Percentiles rank a stretch among this genome's conserved stretches.
Evolutionary conservation across 2,113 vertebrate species (phyloP).

Genomic region (Nannobrachium achirus): DNA sequence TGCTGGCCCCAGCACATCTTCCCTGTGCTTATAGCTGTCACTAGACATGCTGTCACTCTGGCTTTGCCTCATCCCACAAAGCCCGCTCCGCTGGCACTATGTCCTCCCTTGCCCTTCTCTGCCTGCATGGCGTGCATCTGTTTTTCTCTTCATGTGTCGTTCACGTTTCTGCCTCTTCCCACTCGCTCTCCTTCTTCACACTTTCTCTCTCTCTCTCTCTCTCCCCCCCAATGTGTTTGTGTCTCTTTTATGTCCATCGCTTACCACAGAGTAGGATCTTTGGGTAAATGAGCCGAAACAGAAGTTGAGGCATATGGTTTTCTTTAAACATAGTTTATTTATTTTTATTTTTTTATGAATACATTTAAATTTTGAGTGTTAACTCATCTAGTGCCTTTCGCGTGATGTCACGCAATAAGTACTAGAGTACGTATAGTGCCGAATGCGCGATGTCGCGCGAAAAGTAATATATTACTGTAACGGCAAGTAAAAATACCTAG

Average conservation of each 20-base stretch:
- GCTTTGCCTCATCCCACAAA: conserved; percentile 52
- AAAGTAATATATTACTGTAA: too few species aligned
- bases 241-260: neutral
- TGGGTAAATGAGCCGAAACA: too few species aligned
- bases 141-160: neutral
- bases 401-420: too few species aligned
- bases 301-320: too few species aligned
- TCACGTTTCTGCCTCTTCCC: neutral
- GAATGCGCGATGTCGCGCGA: too few species aligned
- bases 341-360: too few species aligned
- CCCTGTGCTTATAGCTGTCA: conserved; percentile 58
- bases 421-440: too few species aligned
- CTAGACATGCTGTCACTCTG: conserved; percentile 56
- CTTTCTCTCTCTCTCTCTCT: conserved; percentile 37
- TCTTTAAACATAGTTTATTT: too few species aligned
- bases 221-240: conserved; percentile 16
- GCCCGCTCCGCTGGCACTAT: conserved; percentile 55
- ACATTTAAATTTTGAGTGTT: too few species aligned
- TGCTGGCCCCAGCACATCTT: conserved; percentile 28
- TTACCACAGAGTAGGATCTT: neutral
- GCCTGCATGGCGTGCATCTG: conserved; percentile 32
- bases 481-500: too few species aligned
- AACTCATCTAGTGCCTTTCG: too few species aligned
- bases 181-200: neutral
- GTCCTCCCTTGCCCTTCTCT: conserved; percentile 53